phyloP scores from a whole-genome alignment of 2,797 vertebrate species.

The Chiloscyllium punctatum region DNA sequence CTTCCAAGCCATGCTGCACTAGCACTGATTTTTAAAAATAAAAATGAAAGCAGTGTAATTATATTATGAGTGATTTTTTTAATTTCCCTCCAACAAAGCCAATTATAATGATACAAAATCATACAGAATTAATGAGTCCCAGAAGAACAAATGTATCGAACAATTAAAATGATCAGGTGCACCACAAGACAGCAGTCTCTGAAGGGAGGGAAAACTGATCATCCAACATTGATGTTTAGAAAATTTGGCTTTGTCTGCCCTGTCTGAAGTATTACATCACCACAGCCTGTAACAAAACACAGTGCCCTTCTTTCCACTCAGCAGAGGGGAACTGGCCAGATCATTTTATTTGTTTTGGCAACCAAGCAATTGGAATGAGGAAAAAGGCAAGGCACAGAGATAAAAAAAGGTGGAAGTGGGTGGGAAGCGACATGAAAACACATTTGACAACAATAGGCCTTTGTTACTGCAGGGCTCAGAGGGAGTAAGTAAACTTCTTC shows the following conservation, averaged over 20 bases:
- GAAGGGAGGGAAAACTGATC: neutral
- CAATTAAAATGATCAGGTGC: neutral
- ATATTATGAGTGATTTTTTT: neutral
- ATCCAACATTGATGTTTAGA: neutral
- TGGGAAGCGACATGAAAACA: neutral
- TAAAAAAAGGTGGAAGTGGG: neutral
- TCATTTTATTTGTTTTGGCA: constrained; percentile 27
- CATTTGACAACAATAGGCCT: neutral
- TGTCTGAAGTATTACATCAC: neutral
- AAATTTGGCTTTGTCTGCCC: neutral
- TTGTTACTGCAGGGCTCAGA: constrained; percentile 14
- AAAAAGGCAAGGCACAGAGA: constrained; percentile 18
- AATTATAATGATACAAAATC: neutral
- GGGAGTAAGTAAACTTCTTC: neutral
- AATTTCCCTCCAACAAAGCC: too few species aligned
- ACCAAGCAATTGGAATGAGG: constrained; percentile 17
- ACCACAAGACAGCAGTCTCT: neutral
- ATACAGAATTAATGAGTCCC: neutral
- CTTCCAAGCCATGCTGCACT: neutral
- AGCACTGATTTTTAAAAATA: neutral
- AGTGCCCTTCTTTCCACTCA: neutral
- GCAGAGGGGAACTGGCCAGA: neutral
- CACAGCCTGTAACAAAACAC: neutral
- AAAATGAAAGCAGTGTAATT: neutral
- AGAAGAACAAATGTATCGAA: neutral